A percentile compares a stretch with the other conserved stretches of the same genome.
Conservation (phyloP, 2,113 vertebrate species). For the Phoenicopterus ruber region DNA sequence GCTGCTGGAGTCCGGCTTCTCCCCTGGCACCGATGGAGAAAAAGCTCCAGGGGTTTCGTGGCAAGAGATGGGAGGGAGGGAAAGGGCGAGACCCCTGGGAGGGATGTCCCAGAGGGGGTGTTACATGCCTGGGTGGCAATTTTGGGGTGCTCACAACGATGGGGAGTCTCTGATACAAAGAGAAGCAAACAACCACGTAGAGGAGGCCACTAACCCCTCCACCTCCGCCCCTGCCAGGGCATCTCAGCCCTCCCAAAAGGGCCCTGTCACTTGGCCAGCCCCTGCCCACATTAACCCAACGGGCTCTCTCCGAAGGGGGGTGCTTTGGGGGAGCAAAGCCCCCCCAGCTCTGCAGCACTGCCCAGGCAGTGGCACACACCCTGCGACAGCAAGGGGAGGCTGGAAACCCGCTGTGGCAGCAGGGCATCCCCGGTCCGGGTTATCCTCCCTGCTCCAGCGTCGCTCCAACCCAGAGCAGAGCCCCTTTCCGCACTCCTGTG, state of each 20-base stretch:
- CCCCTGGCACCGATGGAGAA: fast-evolving
- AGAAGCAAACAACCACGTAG: fast-evolving
- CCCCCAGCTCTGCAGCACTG: background rate
- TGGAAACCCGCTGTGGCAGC: fast-evolving
- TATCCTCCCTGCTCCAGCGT: background rate
- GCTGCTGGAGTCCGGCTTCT: background rate
- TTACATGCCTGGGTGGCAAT: fast-evolving
- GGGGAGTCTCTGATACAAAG: background rate
- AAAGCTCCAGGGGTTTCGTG: background rate
- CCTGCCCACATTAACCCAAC: fast-evolving
- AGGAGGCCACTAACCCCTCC: background rate
- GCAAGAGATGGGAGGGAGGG: background rate
- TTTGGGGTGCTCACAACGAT: background rate
- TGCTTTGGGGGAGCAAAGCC: background rate
- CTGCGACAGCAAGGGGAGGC: fast-evolving
- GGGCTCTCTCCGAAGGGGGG: background rate
- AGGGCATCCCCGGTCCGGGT: background rate
- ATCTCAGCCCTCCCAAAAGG: background rate
- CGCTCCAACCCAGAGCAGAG: background rate
- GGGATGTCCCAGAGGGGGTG: background rate
- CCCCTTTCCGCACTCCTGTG: fast-evolving
- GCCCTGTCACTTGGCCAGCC: background rate
- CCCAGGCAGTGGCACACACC: background rate
- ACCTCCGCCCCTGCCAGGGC: background rate
- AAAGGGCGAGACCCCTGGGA: background rate